Evolutionary conservation across 2,888 invertebrate genomes (phyloP).

Genomic region (Hipparchia semele): DNA sequence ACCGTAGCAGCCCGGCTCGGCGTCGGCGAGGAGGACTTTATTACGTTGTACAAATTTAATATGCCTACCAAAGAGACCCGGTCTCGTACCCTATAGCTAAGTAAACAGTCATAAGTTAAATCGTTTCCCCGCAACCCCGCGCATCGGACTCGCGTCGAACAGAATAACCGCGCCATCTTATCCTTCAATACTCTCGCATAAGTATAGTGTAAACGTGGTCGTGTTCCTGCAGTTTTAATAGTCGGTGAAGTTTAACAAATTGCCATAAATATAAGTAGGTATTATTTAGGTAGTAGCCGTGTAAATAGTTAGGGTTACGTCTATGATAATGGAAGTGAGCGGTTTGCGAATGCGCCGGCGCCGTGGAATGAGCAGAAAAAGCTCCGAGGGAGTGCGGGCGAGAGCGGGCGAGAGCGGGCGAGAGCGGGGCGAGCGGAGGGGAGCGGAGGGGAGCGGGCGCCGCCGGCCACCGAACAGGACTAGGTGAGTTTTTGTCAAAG

Average conservation of each 20-base stretch:
- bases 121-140: constrained; percentile 67
- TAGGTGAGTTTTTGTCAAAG: constrained; percentile 83
- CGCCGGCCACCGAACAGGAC: constrained; percentile 79
- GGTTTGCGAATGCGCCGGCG: constrained; percentile 71
- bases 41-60: constrained; percentile 82
- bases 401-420: constrained; percentile 46
- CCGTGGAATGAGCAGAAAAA: constrained; percentile 79
- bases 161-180: constrained; percentile 76
- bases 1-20: constrained; percentile 60
- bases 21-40: constrained; percentile 72
- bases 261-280: constrained; percentile 83
- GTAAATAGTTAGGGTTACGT: constrained; percentile 79
- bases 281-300: constrained; percentile 77
- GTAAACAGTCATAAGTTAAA: constrained; percentile 79
- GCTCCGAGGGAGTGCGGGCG: constrained; percentile 56
- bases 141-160: constrained; percentile 68
- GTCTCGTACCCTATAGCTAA: constrained; percentile 83
- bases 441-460: constrained; percentile 63
- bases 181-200: constrained; percentile 80
- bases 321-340: constrained; percentile 70
- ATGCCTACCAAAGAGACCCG: constrained; percentile 84
- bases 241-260: constrained; percentile 83
- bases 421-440: constrained; percentile 40
- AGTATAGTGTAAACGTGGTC: constrained; percentile 82
- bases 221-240: constrained; percentile 83